Base-by-base conservation (phyloP, 2,113 vertebrate species). In the Phainopepla nitens region DNA sequence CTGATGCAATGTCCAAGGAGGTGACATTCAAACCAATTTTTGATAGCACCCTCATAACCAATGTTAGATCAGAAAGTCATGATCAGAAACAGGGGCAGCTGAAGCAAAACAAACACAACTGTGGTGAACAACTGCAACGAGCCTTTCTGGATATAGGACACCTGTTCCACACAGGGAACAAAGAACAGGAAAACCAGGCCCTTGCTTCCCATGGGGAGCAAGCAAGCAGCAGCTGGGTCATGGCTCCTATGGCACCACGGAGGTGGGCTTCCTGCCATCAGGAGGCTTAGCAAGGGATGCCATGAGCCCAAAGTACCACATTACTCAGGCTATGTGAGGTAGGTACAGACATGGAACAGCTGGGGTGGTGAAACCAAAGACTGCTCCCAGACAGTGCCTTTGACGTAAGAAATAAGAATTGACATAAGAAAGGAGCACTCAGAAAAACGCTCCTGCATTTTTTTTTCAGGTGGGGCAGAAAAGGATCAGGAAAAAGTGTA, bases 201-300 rank as follows among this genome's bases (percentile, higher is more conserved):
- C 4, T 1, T 21, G 13, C 49, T 64, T 87, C 49, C 58, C 7
- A 0, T 13, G 42, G 20, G 23, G 7, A 66, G 16, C 3, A 8
- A 86, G 66, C 0, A 0, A 83, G 62, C 41, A 62, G 69, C 13
- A 2, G 35, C 23, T 12, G 4, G 58, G 35, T 70, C 29, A 23
- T 0, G 6, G 75, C 54, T 82, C 47, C 7, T 1, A n/a, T 4
- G 1, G 92, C 57, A 53, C 35, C 36, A 51, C 8, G 29, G 70
- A 41, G 24, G 8, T 27, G 65, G 50, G n/a, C 27, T 57, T 75
- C 25, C 56, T 89, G 87, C 65, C 33, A 22, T 49, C 42, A 33
- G 47, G 12, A 71, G n/a, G 21, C 35, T 91, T 68, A 53, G 39
- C n/a, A 62, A 58, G 42, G 19, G 44, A 62, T 53, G 41, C 70